phyloP scores from a whole-genome alignment of 2,888 invertebrate genomes.

The Tachina fera region DNA sequence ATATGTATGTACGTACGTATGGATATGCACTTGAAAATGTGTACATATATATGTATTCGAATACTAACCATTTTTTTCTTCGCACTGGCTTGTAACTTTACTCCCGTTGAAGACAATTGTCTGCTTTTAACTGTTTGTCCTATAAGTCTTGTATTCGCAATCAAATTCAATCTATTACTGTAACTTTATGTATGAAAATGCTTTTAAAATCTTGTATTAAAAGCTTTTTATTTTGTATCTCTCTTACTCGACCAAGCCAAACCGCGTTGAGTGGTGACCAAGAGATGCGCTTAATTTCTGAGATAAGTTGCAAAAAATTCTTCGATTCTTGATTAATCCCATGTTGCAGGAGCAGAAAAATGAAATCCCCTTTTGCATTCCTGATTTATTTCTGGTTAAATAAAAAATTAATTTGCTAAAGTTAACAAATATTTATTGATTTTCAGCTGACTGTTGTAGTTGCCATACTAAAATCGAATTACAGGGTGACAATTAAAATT shows the following conservation, averaged over 20 bases:
- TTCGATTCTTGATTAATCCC: not conserved
- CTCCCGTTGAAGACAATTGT: conserved; percentile 32
- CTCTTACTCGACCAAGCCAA: conserved; percentile 43
- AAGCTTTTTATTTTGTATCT: conserved; percentile 47
- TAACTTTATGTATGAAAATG: conserved; percentile 57
- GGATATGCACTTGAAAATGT: not conserved
- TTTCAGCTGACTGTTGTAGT: not conserved
- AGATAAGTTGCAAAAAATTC: not conserved
- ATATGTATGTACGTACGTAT: too few relatives aligned
- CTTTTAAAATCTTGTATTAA: conserved; percentile 61
- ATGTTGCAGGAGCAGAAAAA: not conserved
- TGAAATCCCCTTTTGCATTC: not conserved
- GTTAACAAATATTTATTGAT: too few relatives aligned
- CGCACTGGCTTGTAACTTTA: conserved; percentile 42
- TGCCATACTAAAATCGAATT: not conserved
- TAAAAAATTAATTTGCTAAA: not conserved
- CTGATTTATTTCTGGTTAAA: conserved; percentile 9
- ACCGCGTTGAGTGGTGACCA: not conserved
- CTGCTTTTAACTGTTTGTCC: conserved; percentile 36
- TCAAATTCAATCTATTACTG: conserved; percentile 43
- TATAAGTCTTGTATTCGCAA: conserved; percentile 46
- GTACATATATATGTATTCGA: too few relatives aligned
- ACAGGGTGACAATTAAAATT: not conserved
- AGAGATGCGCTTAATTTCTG: not conserved
- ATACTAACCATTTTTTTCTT: conserved; percentile 73